These are phyloP conservation scores for Heterodera schachtii DNA, from an alignment of 1,140 invertebrate species.

Conservation along the genomic window DNA sequence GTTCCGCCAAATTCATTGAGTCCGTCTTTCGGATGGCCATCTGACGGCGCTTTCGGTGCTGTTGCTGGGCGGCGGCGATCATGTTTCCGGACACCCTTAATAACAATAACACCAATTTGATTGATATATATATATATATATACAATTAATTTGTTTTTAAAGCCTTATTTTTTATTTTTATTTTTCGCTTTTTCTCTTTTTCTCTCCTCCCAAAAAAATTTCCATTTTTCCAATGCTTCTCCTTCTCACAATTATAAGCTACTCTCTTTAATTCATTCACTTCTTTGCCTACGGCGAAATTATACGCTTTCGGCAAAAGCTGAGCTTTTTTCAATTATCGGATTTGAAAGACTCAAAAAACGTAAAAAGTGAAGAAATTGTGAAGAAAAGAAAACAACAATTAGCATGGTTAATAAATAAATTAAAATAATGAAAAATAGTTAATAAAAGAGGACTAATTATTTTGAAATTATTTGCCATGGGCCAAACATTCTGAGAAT, in stretches of 20 bases:
- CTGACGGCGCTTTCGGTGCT: conserved; percentile 61
- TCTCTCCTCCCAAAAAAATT: not conserved
- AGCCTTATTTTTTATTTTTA: too few relatives aligned
- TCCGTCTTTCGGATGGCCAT: conserved; percentile 61
- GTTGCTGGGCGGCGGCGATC: conserved; percentile 63
- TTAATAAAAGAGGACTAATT: conserved; percentile 6
- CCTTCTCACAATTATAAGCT: not conserved
- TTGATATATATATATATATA: too few relatives aligned
- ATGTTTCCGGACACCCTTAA: conserved; percentile 55
- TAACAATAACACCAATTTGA: not conserved
- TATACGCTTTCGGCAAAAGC: too few relatives aligned
- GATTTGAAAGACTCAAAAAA: not conserved
- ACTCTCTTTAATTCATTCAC: not conserved
- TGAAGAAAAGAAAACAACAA: not conserved
- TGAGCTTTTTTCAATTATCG: not conserved
- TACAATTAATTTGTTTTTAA: not conserved
- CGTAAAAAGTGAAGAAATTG: not conserved
- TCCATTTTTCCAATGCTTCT: conserved; percentile 1
- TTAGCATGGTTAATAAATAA: conserved; percentile 1
- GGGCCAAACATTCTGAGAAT: too few relatives aligned
- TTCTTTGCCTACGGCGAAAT: not conserved
- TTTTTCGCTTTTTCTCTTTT: too few relatives aligned
- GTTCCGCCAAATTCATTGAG: conserved; percentile 60
- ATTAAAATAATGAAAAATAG: too few relatives aligned
- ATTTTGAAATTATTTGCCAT: not conserved